Base-by-base conservation (phyloP, 2,113 vertebrate genomes). In the Colius striatus region DNA sequence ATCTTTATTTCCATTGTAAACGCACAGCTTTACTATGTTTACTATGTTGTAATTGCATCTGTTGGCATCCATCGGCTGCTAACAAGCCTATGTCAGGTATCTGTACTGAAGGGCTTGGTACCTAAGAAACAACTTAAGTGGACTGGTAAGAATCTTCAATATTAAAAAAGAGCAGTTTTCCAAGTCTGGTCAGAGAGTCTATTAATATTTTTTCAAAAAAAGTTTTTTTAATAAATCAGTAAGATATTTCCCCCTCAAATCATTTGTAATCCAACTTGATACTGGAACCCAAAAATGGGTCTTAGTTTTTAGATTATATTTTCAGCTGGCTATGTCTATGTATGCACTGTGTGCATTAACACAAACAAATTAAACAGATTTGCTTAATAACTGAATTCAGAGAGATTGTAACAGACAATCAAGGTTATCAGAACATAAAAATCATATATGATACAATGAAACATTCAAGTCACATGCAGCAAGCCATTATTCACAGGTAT, bases 401-500 rank as follows among this genome's bases (percentile, higher is more conserved):
- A 48, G 50, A 41, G 9, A 18, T 17, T 41, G 36, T 14, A 45
- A 66, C 1, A 81, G 22, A 51, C 21, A 63, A 32, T 7, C 3
- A 38, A 76, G 11, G n/a, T 17, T 26, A 58, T 25, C 51, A 83
- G 41, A 79, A 82, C 8, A 83, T 4, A 78, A 72, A 68, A 81
- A 32, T 36, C 11, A 30, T 8, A 7, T 10, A 19, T 48, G 45
- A n/a, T 6, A 16, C 6, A 47, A 38, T 18, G 34, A 87, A 57
- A 15, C 27, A 61, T 10, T 22, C 13, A 36, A 19, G 41, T 30
- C 54, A 45, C 41, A 30, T 62, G 16, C 16, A 62, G 85, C 30
- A 47, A 47, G 0, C 0, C 15, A 9, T 62, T n/a, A n/a, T 20
- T 47, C 43, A 47, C 5, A 6, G 16, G 36, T 63, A 34, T 7